These are phyloP conservation scores for Diabrotica virgifera DNA, from an alignment of 1,140 invertebrate species.

Conservation along the genomic window DNA sequence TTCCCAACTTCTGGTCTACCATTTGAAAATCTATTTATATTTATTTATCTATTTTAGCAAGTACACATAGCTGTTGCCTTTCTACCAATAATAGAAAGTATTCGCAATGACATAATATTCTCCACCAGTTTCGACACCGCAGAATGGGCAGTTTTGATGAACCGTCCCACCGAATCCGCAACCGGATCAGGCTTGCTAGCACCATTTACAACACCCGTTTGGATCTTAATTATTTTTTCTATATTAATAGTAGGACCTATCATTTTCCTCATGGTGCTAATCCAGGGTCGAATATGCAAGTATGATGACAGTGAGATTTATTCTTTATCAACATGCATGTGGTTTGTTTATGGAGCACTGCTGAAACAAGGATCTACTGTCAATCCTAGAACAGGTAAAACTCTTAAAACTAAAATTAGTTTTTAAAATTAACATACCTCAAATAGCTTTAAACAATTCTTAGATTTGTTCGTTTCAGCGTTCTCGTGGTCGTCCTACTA, in stretches of 20 bases:
- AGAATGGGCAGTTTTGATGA: conserved; percentile 74
- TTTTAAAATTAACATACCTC: too few species aligned
- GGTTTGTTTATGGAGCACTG: conserved; percentile 86
- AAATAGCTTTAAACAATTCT: too few species aligned
- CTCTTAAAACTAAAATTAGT: too few species aligned
- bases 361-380: conserved; percentile 81
- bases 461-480: too few species aligned
- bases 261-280: conserved; percentile 68
- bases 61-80: conserved; percentile 75
- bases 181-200: conserved; percentile 79
- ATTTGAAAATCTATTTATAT: too few species aligned
- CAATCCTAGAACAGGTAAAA: conserved; percentile 70
- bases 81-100: conserved; percentile 64
- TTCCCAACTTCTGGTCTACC: too few species aligned
- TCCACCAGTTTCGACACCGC: conserved; percentile 68
- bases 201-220: conserved; percentile 74
- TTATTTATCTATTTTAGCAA: conserved; percentile 52
- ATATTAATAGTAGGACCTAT: conserved; percentile 72
- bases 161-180: conserved; percentile 72
- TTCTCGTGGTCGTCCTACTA: too few species aligned
- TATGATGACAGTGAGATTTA: conserved; percentile 35
- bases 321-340: conserved; percentile 65
- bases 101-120: conserved; percentile 57
- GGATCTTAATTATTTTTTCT: conserved; percentile 71
- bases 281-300: conserved; percentile 56